These are phyloP conservation scores for Acronicta leporina DNA, from an alignment of 2,888 invertebrate genomes.

Conservation along the genomic window DNA sequence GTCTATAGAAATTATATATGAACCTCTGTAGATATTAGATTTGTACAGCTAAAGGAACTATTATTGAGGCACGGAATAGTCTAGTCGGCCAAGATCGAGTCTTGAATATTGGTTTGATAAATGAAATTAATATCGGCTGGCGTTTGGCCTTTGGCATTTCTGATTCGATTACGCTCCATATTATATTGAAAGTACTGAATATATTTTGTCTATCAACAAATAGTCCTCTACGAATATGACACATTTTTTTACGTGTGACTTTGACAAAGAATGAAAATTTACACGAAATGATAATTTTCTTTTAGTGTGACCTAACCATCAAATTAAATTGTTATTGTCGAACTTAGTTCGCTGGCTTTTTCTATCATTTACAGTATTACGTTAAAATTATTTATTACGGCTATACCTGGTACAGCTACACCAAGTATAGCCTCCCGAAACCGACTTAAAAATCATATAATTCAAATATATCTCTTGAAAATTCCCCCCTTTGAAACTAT, in stretches of 20 bases:
- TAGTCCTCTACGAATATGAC: too few species aligned
- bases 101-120: slow-evolving; percentile 21
- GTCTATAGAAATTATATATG: background rate
- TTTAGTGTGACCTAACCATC: background rate
- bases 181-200: background rate
- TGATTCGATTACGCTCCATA: slow-evolving; percentile 4
- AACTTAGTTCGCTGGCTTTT: too few species aligned
- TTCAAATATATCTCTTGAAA: too few species aligned
- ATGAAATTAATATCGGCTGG: slow-evolving; percentile 18
- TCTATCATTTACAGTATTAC: too few species aligned
- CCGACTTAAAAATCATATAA: too few species aligned
- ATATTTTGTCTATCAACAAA: background rate
- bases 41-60: background rate
- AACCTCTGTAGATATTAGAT: slow-evolving; percentile 4
- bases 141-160: slow-evolving; percentile 8
- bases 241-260: too few species aligned
- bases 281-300: background rate
- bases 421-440: too few species aligned
- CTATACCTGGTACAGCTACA: too few species aligned
- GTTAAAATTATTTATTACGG: too few species aligned
- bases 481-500: too few species aligned
- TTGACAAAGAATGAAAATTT: too few species aligned
- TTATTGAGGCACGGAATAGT: slow-evolving; percentile 3
- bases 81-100: slow-evolving; percentile 1
- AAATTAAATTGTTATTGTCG: too few species aligned